A percentile compares a stretch with the other conserved stretches of the same genome.
Evolutionary conservation across 2,797 vertebrate genomes (phyloP).

Genomic region (Tenualosa ilisha): DNA sequence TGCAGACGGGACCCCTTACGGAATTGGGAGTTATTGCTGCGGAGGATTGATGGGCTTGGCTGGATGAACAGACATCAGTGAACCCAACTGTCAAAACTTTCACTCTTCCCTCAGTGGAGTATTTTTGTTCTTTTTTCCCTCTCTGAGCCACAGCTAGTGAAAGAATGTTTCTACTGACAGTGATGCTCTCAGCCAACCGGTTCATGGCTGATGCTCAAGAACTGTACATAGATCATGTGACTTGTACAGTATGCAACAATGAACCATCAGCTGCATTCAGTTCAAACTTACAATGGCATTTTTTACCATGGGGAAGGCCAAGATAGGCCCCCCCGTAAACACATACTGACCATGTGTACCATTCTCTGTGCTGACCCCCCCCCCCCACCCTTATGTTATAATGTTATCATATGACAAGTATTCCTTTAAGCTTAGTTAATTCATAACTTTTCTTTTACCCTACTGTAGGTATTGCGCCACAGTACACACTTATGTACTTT

Average conservation of each 20-base stretch:
- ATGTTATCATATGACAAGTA: background rate
- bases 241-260: background rate
- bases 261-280: background rate
- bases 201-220: background rate
- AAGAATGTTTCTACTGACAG: background rate
- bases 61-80: background rate
- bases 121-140: background rate
- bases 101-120: background rate
- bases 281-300: conserved; percentile 11
- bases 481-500: background rate
- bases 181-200: background rate
- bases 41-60: background rate
- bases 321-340: background rate
- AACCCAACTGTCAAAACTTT: background rate
- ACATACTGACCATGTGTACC: background rate
- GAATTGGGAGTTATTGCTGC: background rate
- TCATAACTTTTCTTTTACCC: background rate
- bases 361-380: background rate
- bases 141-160: background rate
- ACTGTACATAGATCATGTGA: background rate
- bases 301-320: background rate
- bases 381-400: background rate
- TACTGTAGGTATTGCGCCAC: background rate
- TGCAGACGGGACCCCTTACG: background rate
- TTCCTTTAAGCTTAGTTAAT: background rate